Evolutionary conservation across 2,113 vertebrate species (phyloP).

Genomic region (Limnothrissa miodon): DNA sequence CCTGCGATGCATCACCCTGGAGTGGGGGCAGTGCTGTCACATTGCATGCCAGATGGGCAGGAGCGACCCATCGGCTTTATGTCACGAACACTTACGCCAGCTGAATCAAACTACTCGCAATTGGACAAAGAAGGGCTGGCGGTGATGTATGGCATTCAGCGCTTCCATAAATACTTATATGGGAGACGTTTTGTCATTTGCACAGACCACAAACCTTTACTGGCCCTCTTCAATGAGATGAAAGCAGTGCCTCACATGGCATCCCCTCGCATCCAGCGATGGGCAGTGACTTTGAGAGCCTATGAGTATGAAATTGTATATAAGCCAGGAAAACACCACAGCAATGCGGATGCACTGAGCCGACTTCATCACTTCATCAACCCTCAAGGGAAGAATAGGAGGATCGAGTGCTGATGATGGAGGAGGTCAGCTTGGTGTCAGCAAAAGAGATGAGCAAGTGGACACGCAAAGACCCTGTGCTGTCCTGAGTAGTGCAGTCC

Average conservation of each 20-base stretch:
- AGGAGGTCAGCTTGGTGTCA: not conserved
- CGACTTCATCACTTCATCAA: not conserved
- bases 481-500: not conserved
- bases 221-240: not conserved
- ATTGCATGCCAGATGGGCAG: too few relatives aligned
- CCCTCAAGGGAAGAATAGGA: too few relatives aligned
- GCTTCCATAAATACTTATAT: conserved; percentile 19
- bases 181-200: not conserved
- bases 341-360: conserved; percentile 15
- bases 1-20: too few relatives aligned
- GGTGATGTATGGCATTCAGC: not conserved
- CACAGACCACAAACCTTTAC: conserved; percentile 32
- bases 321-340: conserved; percentile 31
- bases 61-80: not conserved
- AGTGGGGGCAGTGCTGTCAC: too few relatives aligned
- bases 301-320: conserved; percentile 39
- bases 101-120: conserved; percentile 27
- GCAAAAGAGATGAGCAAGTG: not conserved
- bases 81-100: conserved; percentile 13
- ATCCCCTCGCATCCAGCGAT: conserved; percentile 8
- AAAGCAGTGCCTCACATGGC: conserved; percentile 26
- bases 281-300: conserved; percentile 25
- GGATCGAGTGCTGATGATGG: not conserved
- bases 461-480: not conserved
- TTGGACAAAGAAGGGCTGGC: not conserved